Conservation (phyloP, 2,888 invertebrate species). For the Endotricha flammealis region DNA sequence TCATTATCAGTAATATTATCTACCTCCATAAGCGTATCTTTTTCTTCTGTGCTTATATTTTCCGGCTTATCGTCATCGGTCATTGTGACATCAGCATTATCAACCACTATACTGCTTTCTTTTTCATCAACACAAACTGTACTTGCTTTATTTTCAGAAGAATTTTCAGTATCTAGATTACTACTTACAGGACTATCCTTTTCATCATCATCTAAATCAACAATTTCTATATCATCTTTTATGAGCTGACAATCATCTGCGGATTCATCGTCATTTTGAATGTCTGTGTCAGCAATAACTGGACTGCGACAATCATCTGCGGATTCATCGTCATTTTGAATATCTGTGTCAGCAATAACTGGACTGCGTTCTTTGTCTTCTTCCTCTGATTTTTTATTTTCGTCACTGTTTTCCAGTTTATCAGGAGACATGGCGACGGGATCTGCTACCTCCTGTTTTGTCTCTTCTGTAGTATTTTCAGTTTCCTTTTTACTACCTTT, state of each 20-base stretch:
- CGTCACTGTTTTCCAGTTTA: no score
- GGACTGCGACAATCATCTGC: not conserved
- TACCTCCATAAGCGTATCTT: not conserved
- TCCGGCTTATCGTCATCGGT: constrained; percentile 1
- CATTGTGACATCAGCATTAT: not conserved
- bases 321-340: constrained; percentile 1
- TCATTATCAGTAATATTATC: not conserved
- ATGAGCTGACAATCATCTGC: not conserved
- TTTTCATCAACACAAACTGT: not conserved
- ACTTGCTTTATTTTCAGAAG: not conserved
- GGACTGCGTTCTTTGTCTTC: no score
- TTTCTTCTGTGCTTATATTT: constrained; percentile 1
- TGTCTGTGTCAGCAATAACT: not conserved
- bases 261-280: constrained; percentile 1
- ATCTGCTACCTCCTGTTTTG: no score
- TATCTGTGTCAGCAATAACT: not conserved
- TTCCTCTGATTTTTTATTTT: no score
- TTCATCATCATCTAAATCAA: constrained; percentile 18
- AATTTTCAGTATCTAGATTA: constrained; percentile 1
- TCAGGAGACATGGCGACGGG: no score
- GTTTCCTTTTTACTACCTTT: no score
- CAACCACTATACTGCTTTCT: not conserved
- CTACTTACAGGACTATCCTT: constrained; percentile 7
- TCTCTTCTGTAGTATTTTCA: no score
- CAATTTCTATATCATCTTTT: constrained; percentile 12